These are phyloP conservation scores for Drosophila formosana DNA, from an alignment of 2,888 invertebrate genomes.

Conservation along the genomic window DNA sequence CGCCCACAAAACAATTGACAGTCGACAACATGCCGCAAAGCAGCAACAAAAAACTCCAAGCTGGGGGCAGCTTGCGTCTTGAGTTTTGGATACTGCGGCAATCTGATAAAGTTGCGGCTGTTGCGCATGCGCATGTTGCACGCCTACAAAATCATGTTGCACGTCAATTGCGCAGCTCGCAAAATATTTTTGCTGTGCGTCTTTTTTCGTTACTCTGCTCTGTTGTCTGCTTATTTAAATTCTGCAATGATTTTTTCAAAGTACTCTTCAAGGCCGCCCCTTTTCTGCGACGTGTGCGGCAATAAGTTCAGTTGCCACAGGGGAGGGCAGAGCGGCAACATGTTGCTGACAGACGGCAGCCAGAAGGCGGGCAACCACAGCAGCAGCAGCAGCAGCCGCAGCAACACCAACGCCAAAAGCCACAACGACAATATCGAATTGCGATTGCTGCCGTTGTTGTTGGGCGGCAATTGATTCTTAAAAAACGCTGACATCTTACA, in stretches of 20 bases:
- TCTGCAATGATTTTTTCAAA: conserved; percentile 77
- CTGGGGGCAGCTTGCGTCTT: conserved; percentile 29
- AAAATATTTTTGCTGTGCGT: conserved; percentile 51
- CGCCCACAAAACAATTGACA: conserved; percentile 80
- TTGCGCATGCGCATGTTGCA: conserved; percentile 84
- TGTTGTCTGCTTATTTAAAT: conserved; percentile 78
- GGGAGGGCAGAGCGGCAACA: conserved; percentile 33
- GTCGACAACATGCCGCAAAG: conserved; percentile 74
- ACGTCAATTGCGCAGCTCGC: conserved; percentile 78
- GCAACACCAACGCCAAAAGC: conserved; percentile 58
- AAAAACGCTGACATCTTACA: conserved; percentile 81
- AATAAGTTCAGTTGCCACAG: conserved; percentile 51
- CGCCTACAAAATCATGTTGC: conserved; percentile 85
- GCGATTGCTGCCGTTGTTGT: conserved; percentile 49
- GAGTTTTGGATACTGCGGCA: conserved; percentile 60
- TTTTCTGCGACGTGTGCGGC: conserved; percentile 71
- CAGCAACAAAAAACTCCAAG: conserved; percentile 32
- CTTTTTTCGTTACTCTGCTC: conserved; percentile 32
- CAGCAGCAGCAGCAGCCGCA: conserved; percentile 25
- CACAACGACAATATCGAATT: conserved; percentile 73
- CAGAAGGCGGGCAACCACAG: conserved; percentile 69
- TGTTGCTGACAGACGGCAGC: conserved; percentile 76
- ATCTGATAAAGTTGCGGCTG: conserved; percentile 81
- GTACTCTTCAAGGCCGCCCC: conserved; percentile 75
- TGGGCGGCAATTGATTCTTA: conserved; percentile 81